A percentile compares a stretch with the other conserved stretches of the same genome.
Conservation (phyloP, 2,113 vertebrate species). For the Scartelaos histophorus region DNA sequence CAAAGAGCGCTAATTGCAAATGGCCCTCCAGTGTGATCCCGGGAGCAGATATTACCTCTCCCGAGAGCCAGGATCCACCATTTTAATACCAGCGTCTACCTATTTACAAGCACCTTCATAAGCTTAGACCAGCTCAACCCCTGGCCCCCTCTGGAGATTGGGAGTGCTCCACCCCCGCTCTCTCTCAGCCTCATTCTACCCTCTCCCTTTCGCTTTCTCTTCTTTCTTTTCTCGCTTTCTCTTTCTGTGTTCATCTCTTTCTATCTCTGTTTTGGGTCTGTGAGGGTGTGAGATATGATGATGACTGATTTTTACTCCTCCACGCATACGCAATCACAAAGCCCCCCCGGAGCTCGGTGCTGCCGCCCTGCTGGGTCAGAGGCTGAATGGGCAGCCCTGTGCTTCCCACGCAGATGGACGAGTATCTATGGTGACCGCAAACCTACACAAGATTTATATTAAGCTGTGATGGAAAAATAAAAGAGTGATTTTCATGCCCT, state of each 20-base stretch:
- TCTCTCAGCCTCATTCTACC: no score
- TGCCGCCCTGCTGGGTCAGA: constrained; percentile 36
- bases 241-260: neutral
- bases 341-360: constrained; percentile 26
- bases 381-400: constrained; percentile 40
- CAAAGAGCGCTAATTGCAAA: constrained; percentile 62
- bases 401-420: constrained; percentile 48
- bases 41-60: constrained; percentile 39
- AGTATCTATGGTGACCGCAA: constrained; percentile 68
- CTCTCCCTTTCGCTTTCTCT: neutral
- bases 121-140: constrained; percentile 23
- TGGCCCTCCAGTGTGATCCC: constrained; percentile 32
- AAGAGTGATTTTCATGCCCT: neutral
- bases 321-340: constrained; percentile 21
- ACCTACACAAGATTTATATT: constrained; percentile 33
- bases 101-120: constrained; percentile 30
- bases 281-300: constrained; percentile 27
- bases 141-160: constrained; percentile 14
- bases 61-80: constrained; percentile 11
- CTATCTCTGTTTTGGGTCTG: neutral
- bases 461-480: neutral
- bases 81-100: constrained; percentile 19
- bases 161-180: constrained; percentile 15
- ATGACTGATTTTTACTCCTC: constrained; percentile 51
- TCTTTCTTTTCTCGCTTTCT: no score